Base-by-base conservation (phyloP, 2,113 vertebrate genomes). In the Carlito syrichta region DNA sequence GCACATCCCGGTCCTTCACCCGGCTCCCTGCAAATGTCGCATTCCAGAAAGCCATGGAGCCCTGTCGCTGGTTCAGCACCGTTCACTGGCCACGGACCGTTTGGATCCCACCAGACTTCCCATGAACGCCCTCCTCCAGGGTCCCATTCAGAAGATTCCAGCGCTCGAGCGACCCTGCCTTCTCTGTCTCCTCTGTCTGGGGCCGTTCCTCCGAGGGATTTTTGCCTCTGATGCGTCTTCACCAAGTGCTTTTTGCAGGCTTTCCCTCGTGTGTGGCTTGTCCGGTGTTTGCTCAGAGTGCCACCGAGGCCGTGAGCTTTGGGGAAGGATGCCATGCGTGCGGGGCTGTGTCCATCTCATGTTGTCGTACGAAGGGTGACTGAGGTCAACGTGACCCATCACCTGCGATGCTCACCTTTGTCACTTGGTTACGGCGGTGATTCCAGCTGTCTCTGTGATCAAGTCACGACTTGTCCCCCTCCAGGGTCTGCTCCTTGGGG, bases 11-110 rank as follows among this genome's bases (percentile, higher is more conserved):
- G 19, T 30, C 13, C 63, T 56, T 56, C 45, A 43, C 3, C 6
- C 35, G 23, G n/a, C 62, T 88, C 69, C 32, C n/a, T 54, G n/a
- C 69, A 40, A 23, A 60, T 22, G 38, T 27, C 20, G 30, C 40
- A 43, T 56, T 27, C 79, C 56, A 45, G 22, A 60, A 48, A 16
- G 25, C 25, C n/a, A 30, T 3, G 3, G 32, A 2, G 68, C 12
- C 0, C 14, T 43, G 4, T n/a, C 32, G 10, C 0, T 5, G 5
- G 8, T 20, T 7, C 19, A 12, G 35, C 4, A 1, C 40, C 16
- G 6, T 25, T 58, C 38, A 23, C 17, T 25, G 8, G 40, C 40
- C 2, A 4, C 23, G n/a, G 69, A 25, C 56, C 74, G 10, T 30
- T 40, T 6, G n/a, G 66, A 73, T 16, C 4, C 56, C 35, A 23